Evolutionary conservation across 2,797 vertebrate species (phyloP), one percentile per base, ranked within the genome.

Genomic region (Gobionotothen gibberifrons): DNA sequence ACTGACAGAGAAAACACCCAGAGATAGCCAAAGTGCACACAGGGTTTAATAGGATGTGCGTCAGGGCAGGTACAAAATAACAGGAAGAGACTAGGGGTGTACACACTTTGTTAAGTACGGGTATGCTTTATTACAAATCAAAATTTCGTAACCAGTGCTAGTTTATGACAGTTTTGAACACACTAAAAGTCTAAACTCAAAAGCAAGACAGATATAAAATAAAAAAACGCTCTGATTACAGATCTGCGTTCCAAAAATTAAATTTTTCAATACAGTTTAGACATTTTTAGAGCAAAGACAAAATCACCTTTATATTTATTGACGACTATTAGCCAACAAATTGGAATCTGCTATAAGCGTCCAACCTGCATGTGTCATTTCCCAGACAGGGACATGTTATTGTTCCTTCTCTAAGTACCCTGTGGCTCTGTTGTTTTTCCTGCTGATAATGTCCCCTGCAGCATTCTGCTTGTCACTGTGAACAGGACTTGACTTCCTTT

Each of bases 31-130:
- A 76, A 89, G 92, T 93, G 92, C 92, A 93, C 70, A 53, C 87
- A 87, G 81, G 87, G 93, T 94, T 89, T 93, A 92, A 89, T 90
- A 93, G 93, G 94, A 94, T 91, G 91, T 94, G 90, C 93, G 93
- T 94, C 94, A 93, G 91, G 92, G 82, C 92, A 95, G 94, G 93
- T 95, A 94, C 91, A 92, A 94, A 95, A 95, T 94, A 95, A 95
- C 94, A 95, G 94, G 94, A 96, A 94, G 90, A 88, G 90, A 88
- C 88, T 52, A 85, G 88, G 92, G 88, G 86, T 93, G 93, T 94
- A 92, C 90, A 89, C 85, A 88, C 91, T 93, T 88, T 90, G 89
- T 89, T 92, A 91, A 90, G 84, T 86, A 89, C 52, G 91, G 92
- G 92, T 90, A 93, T 90, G 91, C 93, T 92, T 90, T 73, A 89